Conservation (phyloP, 2,113 vertebrate species). For the Columba janthina region DNA sequence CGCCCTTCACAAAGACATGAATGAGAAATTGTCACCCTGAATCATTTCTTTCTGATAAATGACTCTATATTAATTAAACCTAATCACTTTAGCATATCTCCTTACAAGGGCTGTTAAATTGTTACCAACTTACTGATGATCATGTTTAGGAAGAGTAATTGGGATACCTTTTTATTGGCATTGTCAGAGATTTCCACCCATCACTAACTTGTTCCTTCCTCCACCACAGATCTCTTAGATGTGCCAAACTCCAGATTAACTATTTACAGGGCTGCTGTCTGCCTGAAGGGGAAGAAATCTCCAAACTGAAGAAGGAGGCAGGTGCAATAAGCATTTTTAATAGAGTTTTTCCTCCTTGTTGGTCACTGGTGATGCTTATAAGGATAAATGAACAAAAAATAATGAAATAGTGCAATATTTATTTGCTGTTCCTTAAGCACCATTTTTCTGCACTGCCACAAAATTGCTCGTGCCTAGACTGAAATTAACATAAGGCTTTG, state of each 20-base stretch:
- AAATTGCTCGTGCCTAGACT: background rate
- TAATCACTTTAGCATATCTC: background rate
- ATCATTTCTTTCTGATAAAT: conserved; percentile 32
- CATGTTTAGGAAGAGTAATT: background rate
- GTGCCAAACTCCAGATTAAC: conserved; percentile 16
- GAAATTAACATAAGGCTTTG: background rate
- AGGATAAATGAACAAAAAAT: background rate
- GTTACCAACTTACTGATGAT: background rate
- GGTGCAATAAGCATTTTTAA: background rate
- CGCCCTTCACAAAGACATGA: conserved; percentile 3
- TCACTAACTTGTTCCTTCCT: conserved; percentile 49
- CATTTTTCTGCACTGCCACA: background rate
- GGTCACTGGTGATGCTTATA: background rate
- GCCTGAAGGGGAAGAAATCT: background rate
- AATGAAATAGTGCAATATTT: background rate
- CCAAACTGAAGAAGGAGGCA: background rate
- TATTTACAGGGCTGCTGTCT: background rate
- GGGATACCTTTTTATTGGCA: background rate
- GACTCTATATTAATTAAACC: conserved; percentile 19
- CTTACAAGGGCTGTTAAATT: background rate
- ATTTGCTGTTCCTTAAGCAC: background rate
- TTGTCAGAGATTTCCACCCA: conserved; percentile 34
- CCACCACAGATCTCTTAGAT: background rate
- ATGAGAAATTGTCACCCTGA: conserved; percentile 18
- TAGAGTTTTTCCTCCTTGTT: background rate